Base-by-base conservation (phyloP, 2,113 vertebrate species). In the Vulpes lagopus region DNA sequence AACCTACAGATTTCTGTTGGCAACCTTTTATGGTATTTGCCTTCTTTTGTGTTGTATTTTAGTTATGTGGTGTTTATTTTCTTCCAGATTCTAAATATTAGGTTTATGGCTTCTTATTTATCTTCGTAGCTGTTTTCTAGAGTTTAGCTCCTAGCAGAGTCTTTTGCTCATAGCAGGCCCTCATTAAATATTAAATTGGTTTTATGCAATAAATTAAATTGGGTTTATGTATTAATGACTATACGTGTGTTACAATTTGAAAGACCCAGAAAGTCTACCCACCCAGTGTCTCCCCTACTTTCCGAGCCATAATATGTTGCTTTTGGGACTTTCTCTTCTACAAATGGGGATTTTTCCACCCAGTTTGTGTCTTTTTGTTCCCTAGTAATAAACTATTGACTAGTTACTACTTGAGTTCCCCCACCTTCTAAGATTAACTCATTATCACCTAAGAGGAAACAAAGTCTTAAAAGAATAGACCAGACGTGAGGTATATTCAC, bases 31-130 rank as follows among this genome's bases (percentile, higher is more conserved):
- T 81, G 74, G 30, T 57, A 60, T 51, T 86, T 60, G 38, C 38
- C 25, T 89, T 94, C 53, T 67, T 96, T 91, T 87, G 15, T 16
- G 25, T 83, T 93, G 19, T 69, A 16, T 92, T 95, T 97, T 79
- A 90, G 16, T 91, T 94, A 92, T 9, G 8, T 79, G 17, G 9
- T 51, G 1, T 85, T 97, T 91, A 49, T 93, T 93, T 95, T 88
- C 90, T 94, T 38, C 14, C 43, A 27, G 30, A 57, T 88, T 95
- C 67, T 76, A 93, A 88, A 60, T 78, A 83, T 65, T 74, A 92
- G 8, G 1, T 19, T 78, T 86, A 80, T 93, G 60, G 17, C 20
- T 86, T 93, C 71, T 76, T 97, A 55, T 53, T 92, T 60, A 85
- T 67, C 60, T 91, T 73, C 93, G 15, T 69, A 81, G 32, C n/a